Percentiles rank a stretch among this genome's conserved stretches.
These are phyloP conservation scores for Brevimyrus niger DNA, from an alignment of 2,113 vertebrate genomes.

Conservation along the genomic window DNA sequence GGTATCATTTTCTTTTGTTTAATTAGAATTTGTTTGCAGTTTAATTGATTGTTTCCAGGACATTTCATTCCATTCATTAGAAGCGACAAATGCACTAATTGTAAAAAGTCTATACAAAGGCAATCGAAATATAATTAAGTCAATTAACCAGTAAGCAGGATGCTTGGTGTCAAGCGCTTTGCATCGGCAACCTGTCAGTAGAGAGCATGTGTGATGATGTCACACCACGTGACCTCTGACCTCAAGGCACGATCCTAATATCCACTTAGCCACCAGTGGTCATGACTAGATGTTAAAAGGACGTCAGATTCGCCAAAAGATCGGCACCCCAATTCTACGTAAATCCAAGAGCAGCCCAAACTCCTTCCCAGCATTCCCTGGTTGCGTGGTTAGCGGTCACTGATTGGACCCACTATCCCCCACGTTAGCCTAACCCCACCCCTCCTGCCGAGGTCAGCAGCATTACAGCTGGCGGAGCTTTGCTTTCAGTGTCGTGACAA, in stretches of 20 bases:
- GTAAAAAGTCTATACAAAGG: conserved; percentile 4
- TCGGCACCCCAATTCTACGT: neutral
- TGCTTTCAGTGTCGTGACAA: neutral
- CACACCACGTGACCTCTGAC: neutral
- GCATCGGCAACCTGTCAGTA: neutral
- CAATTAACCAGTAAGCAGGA: neutral
- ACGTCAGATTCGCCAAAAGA: neutral
- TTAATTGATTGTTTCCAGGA: conserved; percentile 13
- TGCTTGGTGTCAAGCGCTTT: neutral
- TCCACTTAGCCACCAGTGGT: neutral
- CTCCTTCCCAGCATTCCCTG: neutral
- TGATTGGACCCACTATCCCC: neutral
- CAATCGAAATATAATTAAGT: conserved; percentile 5
- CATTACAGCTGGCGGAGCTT: neutral
- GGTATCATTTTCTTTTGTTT: conserved; percentile 15
- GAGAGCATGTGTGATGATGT: neutral
- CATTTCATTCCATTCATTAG: conserved; percentile 9
- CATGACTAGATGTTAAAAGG: neutral
- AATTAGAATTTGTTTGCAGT: conserved; percentile 13
- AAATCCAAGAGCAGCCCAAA: neutral
- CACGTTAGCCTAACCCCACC: neutral
- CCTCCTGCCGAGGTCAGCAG: neutral
- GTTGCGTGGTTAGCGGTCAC: neutral
- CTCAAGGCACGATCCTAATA: neutral
- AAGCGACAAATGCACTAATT: conserved; percentile 13